These are phyloP conservation scores for Chaunax sp. DNA, from an alignment of 2,797 vertebrate genomes.

Conservation along the genomic window DNA sequence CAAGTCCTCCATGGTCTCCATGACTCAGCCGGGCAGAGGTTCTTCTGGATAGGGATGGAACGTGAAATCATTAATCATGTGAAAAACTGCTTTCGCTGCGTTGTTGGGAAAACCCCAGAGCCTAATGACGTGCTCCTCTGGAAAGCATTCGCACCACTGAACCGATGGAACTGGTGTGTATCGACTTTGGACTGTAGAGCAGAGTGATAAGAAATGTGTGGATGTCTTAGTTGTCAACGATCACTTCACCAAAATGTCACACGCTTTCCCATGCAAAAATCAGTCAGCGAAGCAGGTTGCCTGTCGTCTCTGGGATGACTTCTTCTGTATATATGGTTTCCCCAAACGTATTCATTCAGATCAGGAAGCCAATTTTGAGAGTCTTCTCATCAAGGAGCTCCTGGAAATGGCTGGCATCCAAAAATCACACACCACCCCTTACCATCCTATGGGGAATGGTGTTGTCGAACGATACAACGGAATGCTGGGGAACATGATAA, in stretches of 20 bases:
- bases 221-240: constrained; percentile 29
- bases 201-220: constrained; percentile 1
- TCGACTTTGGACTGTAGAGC: constrained; percentile 29
- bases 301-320: background rate
- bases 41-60: constrained; percentile 35
- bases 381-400: constrained; percentile 26
- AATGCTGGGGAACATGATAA: too few relatives aligned
- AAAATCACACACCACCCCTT: too few relatives aligned
- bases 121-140: background rate
- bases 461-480: too few relatives aligned
- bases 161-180: constrained; percentile 23
- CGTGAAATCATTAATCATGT: constrained; percentile 23
- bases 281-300: constrained; percentile 29
- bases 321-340: constrained; percentile 15
- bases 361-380: constrained; percentile 26
- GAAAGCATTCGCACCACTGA: constrained; percentile 24
- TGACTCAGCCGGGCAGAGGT: constrained; percentile 20
- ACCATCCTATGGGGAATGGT: too few relatives aligned
- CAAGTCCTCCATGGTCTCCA: constrained; percentile 22
- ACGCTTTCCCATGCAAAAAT: constrained; percentile 22
- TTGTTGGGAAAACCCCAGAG: constrained; percentile 28
- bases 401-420: constrained; percentile 25
- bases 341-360: constrained; percentile 11
- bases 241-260: constrained; percentile 30
- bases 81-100: constrained; percentile 14